Evolutionary conservation across 2,113 vertebrate species (phyloP).

Genomic region (Corvus cornix): DNA sequence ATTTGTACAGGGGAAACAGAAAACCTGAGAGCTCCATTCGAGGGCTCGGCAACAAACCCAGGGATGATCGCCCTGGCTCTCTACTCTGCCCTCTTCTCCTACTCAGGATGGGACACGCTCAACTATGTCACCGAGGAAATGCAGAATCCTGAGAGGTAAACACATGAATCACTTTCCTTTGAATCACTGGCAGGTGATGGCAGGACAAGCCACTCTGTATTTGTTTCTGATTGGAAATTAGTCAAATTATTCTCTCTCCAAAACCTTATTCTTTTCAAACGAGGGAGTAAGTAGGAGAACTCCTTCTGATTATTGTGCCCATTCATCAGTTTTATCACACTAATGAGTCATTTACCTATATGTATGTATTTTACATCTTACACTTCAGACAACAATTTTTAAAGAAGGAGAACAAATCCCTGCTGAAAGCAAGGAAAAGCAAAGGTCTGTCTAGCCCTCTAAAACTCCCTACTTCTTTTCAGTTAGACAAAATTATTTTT

Average conservation of each 20-base stretch:
- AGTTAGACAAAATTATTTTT: neutral
- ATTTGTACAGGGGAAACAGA: slow-evolving; percentile 70
- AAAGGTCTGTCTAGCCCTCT: neutral
- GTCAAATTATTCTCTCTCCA: neutral
- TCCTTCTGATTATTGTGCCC: neutral
- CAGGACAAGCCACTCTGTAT: neutral
- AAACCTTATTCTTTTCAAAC: neutral
- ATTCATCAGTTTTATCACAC: neutral
- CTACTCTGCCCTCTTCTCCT: slow-evolving; percentile 90
- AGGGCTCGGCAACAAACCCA: slow-evolving; percentile 76
- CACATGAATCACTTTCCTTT: neutral
- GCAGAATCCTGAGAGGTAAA: slow-evolving; percentile 83
- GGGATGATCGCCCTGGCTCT: slow-evolving; percentile 83
- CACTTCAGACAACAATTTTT: neutral
- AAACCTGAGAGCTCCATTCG: slow-evolving; percentile 77
- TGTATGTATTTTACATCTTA: neutral
- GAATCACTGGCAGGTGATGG: neutral
- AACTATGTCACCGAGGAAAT: slow-evolving; percentile 91
- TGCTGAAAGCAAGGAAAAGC: neutral
- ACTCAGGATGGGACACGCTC: slow-evolving; percentile 86
- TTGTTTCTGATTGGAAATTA: neutral
- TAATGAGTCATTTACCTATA: neutral
- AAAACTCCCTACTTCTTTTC: neutral
- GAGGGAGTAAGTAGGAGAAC: neutral
- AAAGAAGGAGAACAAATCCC: neutral